phyloP scores from a whole-genome alignment of 2,797 vertebrate genomes.

The Paedocypris micromegethes region DNA sequence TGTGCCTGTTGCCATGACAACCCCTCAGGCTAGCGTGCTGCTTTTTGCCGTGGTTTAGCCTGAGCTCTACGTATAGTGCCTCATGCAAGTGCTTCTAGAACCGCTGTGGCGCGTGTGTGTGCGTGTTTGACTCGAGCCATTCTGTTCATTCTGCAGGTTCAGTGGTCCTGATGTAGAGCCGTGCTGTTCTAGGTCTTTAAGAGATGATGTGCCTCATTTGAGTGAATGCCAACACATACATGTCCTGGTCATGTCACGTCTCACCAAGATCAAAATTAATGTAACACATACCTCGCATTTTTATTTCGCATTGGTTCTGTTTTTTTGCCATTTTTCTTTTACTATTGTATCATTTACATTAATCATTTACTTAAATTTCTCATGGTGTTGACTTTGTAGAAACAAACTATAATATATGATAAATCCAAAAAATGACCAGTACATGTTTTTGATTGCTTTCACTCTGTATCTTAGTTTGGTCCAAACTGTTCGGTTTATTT shows the following conservation, averaged over 20 bases:
- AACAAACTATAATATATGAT: no score
- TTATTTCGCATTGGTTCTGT: no score
- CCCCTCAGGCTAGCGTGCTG: slow-evolving; percentile 27
- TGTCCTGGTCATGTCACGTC: neutral
- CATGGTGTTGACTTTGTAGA: no score
- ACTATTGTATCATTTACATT: no score
- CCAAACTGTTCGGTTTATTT: slow-evolving; percentile 25
- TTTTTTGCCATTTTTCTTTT: no score
- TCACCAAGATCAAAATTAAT: neutral
- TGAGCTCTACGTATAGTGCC: slow-evolving; percentile 50
- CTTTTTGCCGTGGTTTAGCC: slow-evolving; percentile 30
- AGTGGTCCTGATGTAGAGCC: slow-evolving; percentile 40
- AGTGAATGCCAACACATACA: neutral
- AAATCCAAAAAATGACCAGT: neutral
- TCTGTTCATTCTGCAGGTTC: slow-evolving; percentile 39
- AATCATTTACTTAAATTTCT: no score
- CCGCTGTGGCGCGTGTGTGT: slow-evolving; percentile 37
- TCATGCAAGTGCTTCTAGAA: slow-evolving; percentile 51
- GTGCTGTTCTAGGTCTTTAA: slow-evolving; percentile 42
- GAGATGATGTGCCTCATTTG: slow-evolving; percentile 55
- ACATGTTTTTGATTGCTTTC: slow-evolving; percentile 5
- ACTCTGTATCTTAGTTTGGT: slow-evolving; percentile 26
- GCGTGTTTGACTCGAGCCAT: slow-evolving; percentile 5
- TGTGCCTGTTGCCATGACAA: slow-evolving; percentile 46
- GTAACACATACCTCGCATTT: no score